Percentiles rank a stretch among this genome's conserved stretches.
Conservation (phyloP, 2,797 vertebrate species). For the Smutsia gigantea region DNA sequence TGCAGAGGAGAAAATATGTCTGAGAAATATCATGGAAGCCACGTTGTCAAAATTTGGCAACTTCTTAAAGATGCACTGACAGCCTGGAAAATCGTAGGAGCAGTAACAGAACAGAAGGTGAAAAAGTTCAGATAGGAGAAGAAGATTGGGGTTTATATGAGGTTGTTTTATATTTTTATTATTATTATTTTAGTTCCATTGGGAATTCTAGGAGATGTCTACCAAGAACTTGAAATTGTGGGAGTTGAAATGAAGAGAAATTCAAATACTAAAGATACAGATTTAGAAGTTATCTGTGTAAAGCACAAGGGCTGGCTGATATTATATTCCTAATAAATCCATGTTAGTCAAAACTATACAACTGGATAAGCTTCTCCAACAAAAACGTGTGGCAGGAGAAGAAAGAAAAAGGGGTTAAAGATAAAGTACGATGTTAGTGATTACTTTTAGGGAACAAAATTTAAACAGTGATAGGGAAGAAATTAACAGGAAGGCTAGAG, state of each 20-base stretch:
- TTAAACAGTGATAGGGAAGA: background rate
- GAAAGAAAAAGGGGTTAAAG: background rate
- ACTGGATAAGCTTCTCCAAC: background rate
- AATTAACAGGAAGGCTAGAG: background rate
- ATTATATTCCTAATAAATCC: background rate
- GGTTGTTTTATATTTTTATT: background rate
- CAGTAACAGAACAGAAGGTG: fast-evolving
- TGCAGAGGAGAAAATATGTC: background rate
- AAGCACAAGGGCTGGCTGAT: background rate
- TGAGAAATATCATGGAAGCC: background rate
- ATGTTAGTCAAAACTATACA: background rate
- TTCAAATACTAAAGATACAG: background rate
- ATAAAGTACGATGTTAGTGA: background rate
- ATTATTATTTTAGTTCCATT: background rate
- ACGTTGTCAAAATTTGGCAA: background rate
- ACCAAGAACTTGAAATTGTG: background rate
- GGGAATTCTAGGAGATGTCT: background rate
- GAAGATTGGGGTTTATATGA: background rate
- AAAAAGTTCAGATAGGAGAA: background rate
- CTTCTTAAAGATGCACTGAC: background rate
- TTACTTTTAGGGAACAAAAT: background rate
- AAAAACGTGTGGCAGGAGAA: background rate
- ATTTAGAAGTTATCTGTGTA: background rate
- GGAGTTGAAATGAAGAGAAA: background rate
- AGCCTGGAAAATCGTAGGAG: background rate